These are phyloP conservation scores for Porites cylindrica DNA, from an alignment of 92 coral and sea anemone genomes.

Conservation along the genomic window DNA sequence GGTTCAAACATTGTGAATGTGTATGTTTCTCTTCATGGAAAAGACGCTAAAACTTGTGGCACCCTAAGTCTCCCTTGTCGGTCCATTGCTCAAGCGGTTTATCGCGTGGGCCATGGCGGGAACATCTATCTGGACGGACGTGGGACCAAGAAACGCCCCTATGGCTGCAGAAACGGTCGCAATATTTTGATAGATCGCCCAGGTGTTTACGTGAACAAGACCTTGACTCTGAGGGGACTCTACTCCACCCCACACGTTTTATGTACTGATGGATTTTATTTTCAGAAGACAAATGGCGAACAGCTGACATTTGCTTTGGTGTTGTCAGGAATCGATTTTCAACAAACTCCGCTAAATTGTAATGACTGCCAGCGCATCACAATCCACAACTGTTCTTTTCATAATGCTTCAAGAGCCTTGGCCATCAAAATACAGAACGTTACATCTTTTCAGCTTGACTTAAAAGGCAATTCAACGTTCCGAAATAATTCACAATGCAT, in stretches of 20 bases:
- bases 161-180: slow-evolving; percentile 33
- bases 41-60: slow-evolving; percentile 52
- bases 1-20: slow-evolving; percentile 18
- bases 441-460: background rate
- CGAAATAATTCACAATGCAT: background rate
- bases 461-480: background rate
- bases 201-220: slow-evolving; percentile 45
- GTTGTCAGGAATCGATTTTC: slow-evolving; percentile 2
- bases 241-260: background rate
- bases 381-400: slow-evolving; percentile 11
- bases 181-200: background rate
- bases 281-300: background rate
- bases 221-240: slow-evolving; percentile 17
- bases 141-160: slow-evolving; percentile 52
- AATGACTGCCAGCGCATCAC: background rate
- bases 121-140: slow-evolving; percentile 62
- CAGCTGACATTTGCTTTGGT: background rate
- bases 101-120: slow-evolving; percentile 25
- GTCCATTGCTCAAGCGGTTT: slow-evolving; percentile 55
- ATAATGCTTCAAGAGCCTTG: background rate
- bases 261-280: slow-evolving; percentile 9
- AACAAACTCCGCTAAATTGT: background rate
- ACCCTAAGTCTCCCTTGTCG: slow-evolving; percentile 41
- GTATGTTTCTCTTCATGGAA: slow-evolving; percentile 49
- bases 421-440: background rate